Evolutionary conservation across 2,797 vertebrate genomes (phyloP).

Genomic region (Acipenser transmontanus): DNA sequence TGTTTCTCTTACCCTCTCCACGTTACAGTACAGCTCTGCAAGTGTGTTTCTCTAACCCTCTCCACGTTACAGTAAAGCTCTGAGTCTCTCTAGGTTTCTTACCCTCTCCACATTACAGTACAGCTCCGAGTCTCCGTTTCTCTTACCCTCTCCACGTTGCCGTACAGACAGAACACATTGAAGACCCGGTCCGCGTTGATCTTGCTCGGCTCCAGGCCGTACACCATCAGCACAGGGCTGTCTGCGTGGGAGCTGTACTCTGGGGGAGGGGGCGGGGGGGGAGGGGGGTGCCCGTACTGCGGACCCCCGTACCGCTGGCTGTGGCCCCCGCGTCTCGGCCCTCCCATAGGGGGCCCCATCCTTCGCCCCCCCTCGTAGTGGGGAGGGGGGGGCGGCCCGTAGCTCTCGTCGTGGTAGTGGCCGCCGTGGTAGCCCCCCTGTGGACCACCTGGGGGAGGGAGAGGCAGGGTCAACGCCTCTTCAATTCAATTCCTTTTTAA

Average conservation of each 20-base stretch:
- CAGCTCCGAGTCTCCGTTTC: too few relatives aligned
- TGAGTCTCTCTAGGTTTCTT: too few relatives aligned
- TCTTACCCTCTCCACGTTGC: too few relatives aligned
- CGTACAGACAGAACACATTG: conserved; percentile 75
- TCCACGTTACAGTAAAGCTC: too few relatives aligned
- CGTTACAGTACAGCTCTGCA: too few relatives aligned
- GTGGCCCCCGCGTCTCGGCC: conserved; percentile 64
- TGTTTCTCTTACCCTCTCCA: too few relatives aligned
- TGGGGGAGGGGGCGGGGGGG: conserved; percentile 63
- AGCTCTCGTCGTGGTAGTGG: conserved; percentile 76
- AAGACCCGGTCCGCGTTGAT: conserved; percentile 87
- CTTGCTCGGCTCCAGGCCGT: conserved; percentile 81
- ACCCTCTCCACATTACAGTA: too few relatives aligned
- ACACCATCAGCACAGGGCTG: conserved; percentile 89
- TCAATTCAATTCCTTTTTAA: too few relatives aligned
- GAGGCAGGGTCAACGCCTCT: too few relatives aligned
- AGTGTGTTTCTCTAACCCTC: too few relatives aligned
- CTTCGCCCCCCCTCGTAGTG: conserved; percentile 81
- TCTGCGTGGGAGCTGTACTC: conserved; percentile 83
- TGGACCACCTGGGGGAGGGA: conserved; percentile 63
- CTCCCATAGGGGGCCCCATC: conserved; percentile 78
- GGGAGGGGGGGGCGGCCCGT: conserved; percentile 70
- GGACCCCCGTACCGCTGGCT: conserved; percentile 70
- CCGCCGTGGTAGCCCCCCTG: conserved; percentile 74
- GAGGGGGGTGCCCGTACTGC: conserved; percentile 74